A percentile compares a stretch with the other conserved stretches of the same genome.
Evolutionary conservation across 2,888 invertebrate genomes (phyloP).

Genomic region (Trichogramma dendrolimi): DNA sequence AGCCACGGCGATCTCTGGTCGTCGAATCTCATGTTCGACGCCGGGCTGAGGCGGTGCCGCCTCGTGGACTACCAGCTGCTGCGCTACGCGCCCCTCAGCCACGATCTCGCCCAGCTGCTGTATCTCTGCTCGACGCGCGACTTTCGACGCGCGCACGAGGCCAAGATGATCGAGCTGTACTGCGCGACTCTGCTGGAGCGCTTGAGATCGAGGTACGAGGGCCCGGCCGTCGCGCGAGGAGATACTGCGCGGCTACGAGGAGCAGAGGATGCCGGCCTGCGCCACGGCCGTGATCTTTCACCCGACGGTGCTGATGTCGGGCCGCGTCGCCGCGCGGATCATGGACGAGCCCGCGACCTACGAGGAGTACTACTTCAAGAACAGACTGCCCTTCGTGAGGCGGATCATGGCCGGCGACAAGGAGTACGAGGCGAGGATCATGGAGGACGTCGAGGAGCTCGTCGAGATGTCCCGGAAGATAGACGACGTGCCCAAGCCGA

Average conservation of each 20-base stretch:
- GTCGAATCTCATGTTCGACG: conserved; percentile 18
- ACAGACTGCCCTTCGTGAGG: conserved; percentile 36
- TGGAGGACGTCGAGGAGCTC: conserved; percentile 36
- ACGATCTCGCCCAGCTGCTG: conserved; percentile 20
- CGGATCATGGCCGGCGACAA: conserved; percentile 35
- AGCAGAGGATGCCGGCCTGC: conserved; percentile 40
- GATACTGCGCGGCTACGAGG: conserved; percentile 39
- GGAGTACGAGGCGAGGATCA: conserved; percentile 36
- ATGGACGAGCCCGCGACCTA: conserved; percentile 35
- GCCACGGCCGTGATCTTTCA: conserved; percentile 40
- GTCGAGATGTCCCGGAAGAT: conserved; percentile 29
- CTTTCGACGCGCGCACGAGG: conserved; percentile 8
- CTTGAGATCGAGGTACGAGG: conserved; percentile 44
- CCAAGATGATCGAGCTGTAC: conserved; percentile 13
- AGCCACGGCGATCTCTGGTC: conserved; percentile 24
- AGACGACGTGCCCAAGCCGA: conserved; percentile 20
- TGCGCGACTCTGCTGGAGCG: conserved; percentile 13
- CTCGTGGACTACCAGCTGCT: conserved; percentile 22
- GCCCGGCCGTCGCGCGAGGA: conserved; percentile 41
- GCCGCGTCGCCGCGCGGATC: conserved; percentile 31
- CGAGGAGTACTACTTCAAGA: conserved; percentile 30
- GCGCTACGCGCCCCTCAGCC: conserved; percentile 19
- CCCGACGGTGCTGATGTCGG: conserved; percentile 42
- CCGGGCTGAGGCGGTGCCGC: not conserved
- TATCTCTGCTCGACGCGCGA: conserved; percentile 11